These are phyloP conservation scores for Teleogryllus oceanicus DNA, from an alignment of 2,888 invertebrate species.

Conservation along the genomic window DNA sequence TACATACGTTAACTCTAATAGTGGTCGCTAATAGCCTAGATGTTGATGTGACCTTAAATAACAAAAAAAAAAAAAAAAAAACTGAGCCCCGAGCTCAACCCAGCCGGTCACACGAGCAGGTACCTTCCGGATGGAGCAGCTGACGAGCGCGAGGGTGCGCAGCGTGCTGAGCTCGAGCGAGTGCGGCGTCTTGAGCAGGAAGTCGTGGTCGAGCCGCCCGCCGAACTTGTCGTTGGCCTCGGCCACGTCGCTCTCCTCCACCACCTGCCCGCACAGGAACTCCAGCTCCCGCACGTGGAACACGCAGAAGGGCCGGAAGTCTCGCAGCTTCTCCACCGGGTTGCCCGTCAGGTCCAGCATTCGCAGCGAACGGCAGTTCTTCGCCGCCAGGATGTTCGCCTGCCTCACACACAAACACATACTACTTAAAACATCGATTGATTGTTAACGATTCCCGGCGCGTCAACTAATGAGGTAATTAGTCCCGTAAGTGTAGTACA, in stretches of 20 bases:
- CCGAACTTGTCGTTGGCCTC: not conserved
- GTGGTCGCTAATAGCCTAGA: too few species aligned
- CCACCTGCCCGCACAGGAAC: not conserved
- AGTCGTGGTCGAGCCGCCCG: not conserved
- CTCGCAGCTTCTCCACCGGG: not conserved
- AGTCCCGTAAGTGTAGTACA: too few species aligned
- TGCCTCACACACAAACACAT: not conserved
- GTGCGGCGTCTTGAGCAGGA: constrained; percentile 7
- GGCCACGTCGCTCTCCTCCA: constrained; percentile 2
- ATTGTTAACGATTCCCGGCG: too few species aligned
- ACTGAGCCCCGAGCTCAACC: too few species aligned
- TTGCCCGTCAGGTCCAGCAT: not conserved
- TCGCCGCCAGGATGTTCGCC: not conserved
- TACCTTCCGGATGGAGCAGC: not conserved
- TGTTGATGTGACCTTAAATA: too few species aligned
- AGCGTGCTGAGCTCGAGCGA: not conserved
- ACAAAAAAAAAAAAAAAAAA: too few species aligned
- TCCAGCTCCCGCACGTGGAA: not conserved
- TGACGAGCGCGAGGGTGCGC: not conserved
- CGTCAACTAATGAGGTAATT: too few species aligned
- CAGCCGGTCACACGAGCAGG: too few species aligned
- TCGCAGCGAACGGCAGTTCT: not conserved
- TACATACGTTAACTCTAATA: too few species aligned
- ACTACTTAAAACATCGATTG: too few species aligned
- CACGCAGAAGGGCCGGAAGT: not conserved